Base-by-base conservation (phyloP, 2,888 invertebrate genomes). In the Drosophila testacea region DNA sequence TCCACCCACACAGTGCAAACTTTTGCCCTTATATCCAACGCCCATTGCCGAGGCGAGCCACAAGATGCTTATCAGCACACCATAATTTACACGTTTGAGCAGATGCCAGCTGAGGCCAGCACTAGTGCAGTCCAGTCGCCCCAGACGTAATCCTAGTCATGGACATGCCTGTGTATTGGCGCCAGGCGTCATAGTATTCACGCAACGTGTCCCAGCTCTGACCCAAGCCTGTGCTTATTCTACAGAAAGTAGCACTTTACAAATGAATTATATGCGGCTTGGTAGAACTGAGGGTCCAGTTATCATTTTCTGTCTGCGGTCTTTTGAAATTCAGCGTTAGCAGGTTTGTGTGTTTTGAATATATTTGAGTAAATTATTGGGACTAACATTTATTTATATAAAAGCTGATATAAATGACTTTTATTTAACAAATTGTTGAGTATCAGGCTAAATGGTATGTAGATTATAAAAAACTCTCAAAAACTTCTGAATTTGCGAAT, bases 81-180 rank as follows among this genome's bases (percentile, higher is more conserved):
- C 82, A 85, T 87, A 89, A 88, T 83, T 87, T 85, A 89, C 87
- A 88, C 83, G 77, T 90, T 83, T 81, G 42, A 34, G 38, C 28
- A 48, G 76, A 66, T 73, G 73, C 88, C 83, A 88, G 79, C 81
- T 84, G 86, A 81, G 73, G 48, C 68, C 60, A 66, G 73, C 44
- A 11, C 28, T 36, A 46, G 36, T 16, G 22, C 30, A 16, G 47
- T 36, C 7, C 48, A 60, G 56, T 38, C 38, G 13, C 34, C 4
- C 34, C 52, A 57, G 60, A 56, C 56, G 51, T 52, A 55, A 69
- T 73, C 68, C 60, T 61, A 62, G 50, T 51, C 30, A 7, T 57
- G 56, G 28, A 54, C 55, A 69, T 70, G 69, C 68, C 73, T 60
- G 48, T 56, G 73, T 67, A 71, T 79, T 88, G 89, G 88, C 90